Evolutionary conservation across 2,888 invertebrate genomes (phyloP).

Genomic region (Ferdinandea cuprea): DNA sequence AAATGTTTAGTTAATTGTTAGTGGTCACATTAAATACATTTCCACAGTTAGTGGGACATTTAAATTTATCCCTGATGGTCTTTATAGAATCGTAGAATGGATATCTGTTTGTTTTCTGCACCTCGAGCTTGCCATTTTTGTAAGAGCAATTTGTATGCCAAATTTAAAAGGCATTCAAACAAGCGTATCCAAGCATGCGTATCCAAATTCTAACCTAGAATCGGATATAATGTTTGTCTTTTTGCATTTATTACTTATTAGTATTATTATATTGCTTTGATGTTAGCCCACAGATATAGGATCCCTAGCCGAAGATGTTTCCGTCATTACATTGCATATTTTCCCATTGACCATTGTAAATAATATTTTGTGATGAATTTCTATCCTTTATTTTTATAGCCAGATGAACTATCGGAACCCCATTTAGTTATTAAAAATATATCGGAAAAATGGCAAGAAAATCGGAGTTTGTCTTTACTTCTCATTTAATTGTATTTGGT

Average conservation of each 20-base stretch:
- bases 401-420: background rate
- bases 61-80: slow-evolving; percentile 2
- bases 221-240: background rate
- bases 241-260: too few species aligned
- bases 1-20: too few species aligned
- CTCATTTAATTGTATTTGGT: background rate
- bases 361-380: background rate
- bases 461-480: background rate
- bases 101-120: background rate
- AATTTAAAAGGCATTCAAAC: slow-evolving; percentile 4
- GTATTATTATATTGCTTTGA: background rate
- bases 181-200: background rate
- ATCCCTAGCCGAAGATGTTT: background rate
- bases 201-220: background rate
- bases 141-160: slow-evolving; percentile 1
- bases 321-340: background rate
- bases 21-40: too few species aligned
- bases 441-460: background rate
- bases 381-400: background rate
- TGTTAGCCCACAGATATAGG: background rate
- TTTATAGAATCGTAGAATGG: background rate
- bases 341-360: slow-evolving; percentile 7
- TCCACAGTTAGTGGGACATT: too few species aligned
- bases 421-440: background rate
- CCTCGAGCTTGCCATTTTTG: slow-evolving; percentile 8